Conservation (phyloP, 2,113 vertebrate genomes). For the Tragulus kanchil region DNA sequence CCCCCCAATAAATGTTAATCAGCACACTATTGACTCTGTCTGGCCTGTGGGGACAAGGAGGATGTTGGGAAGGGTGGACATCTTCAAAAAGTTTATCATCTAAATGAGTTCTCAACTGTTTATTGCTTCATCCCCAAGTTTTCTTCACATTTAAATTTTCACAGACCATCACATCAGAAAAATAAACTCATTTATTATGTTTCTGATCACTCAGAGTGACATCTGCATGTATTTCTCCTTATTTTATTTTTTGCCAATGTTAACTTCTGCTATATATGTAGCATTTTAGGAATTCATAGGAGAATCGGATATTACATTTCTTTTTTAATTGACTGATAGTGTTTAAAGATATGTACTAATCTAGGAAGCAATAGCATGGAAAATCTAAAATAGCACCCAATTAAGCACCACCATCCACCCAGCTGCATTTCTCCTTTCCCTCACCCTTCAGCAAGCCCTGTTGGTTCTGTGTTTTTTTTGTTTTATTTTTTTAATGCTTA, state of each 20-base stretch:
- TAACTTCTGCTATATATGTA: background rate
- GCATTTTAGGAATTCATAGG: slow-evolving; percentile 8
- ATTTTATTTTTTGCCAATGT: background rate
- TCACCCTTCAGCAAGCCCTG: background rate
- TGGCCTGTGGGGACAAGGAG: background rate
- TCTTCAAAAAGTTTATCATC: background rate
- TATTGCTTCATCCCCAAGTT: background rate
- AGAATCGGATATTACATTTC: background rate
- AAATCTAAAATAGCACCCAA: background rate
- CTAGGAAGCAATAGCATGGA: background rate
- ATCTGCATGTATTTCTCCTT: background rate
- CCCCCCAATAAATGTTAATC: background rate
- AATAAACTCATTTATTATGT: background rate
- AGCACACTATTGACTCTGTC: background rate
- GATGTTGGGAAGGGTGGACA: background rate
- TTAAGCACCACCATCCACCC: background rate
- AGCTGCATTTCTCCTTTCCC: background rate
- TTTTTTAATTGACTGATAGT: background rate
- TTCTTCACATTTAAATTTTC: slow-evolving; percentile 35
- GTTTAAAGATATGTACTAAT: slow-evolving; percentile 17
- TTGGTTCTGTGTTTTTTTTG: background rate
- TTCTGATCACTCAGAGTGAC: background rate
- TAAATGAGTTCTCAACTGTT: background rate
- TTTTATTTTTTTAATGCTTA: too few species aligned
- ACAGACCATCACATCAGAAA: background rate